Conservation (phyloP, 1,140 invertebrate genomes). For the Bicyclus anynana region DNA sequence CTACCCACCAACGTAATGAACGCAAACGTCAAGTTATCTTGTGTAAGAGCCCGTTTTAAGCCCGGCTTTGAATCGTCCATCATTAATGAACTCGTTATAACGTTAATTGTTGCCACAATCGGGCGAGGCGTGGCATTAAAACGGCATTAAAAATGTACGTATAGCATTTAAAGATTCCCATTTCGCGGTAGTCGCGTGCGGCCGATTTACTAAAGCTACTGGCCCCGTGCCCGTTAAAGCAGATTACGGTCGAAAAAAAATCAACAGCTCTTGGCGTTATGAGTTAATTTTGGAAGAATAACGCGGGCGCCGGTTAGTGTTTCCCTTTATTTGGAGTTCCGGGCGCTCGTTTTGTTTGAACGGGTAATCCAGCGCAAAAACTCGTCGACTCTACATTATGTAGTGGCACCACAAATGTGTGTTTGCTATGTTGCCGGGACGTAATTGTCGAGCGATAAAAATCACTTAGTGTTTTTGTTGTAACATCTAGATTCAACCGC, state of each 20-base stretch:
- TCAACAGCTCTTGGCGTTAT: slow-evolving; percentile 70
- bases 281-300: slow-evolving; percentile 76
- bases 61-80: slow-evolving; percentile 51
- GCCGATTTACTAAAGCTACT: slow-evolving; percentile 69
- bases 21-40: slow-evolving; percentile 31
- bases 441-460: slow-evolving; percentile 57
- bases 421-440: slow-evolving; percentile 17
- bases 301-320: slow-evolving; percentile 66
- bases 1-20: slow-evolving; percentile 9
- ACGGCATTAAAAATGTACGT: slow-evolving; percentile 70
- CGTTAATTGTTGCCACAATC: slow-evolving; percentile 70
- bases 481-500: slow-evolving; percentile 37
- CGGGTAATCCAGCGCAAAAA: slow-evolving; percentile 70
- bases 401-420: slow-evolving; percentile 56
- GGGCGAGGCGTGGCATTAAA: slow-evolving; percentile 63
- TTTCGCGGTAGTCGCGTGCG: slow-evolving; percentile 66
- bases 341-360: slow-evolving; percentile 67
- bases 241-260: slow-evolving; percentile 72
- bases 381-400: slow-evolving; percentile 50
- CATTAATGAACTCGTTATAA: slow-evolving; percentile 71
- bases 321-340: slow-evolving; percentile 70
- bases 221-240: slow-evolving; percentile 70
- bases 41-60: slow-evolving; percentile 41
- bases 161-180: slow-evolving; percentile 73
- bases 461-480: slow-evolving; percentile 50